Evolutionary conservation across 2,113 vertebrate species (phyloP).

Genomic region (Triplophysa tibetana): DNA sequence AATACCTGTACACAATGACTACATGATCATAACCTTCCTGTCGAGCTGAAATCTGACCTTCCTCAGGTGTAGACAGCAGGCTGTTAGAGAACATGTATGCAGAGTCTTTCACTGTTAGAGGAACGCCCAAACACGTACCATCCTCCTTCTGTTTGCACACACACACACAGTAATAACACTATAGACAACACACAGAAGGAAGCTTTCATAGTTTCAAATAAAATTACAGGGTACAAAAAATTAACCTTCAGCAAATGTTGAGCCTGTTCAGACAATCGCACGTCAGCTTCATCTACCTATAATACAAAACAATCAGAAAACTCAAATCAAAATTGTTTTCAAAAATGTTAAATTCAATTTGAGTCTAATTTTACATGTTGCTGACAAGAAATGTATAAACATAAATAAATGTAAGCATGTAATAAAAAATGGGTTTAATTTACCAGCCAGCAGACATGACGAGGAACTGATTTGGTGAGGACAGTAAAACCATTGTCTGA

Average conservation of each 20-base stretch:
- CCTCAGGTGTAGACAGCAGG: constrained; percentile 78
- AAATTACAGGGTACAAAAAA: background rate
- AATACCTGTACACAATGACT: background rate
- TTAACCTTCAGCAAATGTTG: constrained; percentile 78
- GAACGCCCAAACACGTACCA: constrained; percentile 80
- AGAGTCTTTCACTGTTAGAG: constrained; percentile 80
- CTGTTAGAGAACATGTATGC: constrained; percentile 79
- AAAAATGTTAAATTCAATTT: no score
- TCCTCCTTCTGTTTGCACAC: constrained; percentile 69
- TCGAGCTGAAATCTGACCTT: constrained; percentile 75
- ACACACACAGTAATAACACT: constrained; percentile 19
- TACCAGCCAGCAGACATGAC: constrained; percentile 90
- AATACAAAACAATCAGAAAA: background rate
- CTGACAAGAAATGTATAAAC: no score
- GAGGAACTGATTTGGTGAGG: constrained; percentile 84
- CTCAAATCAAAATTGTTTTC: background rate
- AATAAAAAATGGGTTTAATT: background rate
- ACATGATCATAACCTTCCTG: background rate
- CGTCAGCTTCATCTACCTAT: constrained; percentile 89
- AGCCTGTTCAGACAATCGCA: constrained; percentile 86
- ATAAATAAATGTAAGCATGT: no score
- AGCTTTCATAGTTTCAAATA: background rate
- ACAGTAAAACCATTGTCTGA: constrained; percentile 84
- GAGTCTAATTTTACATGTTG: background rate
- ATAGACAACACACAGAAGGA: background rate